A percentile compares a stretch with the other conserved stretches of the same genome.
These are phyloP conservation scores for Brachypodius melanocephalos DNA, from an alignment of 2,113 vertebrate genomes.

Conservation along the genomic window DNA sequence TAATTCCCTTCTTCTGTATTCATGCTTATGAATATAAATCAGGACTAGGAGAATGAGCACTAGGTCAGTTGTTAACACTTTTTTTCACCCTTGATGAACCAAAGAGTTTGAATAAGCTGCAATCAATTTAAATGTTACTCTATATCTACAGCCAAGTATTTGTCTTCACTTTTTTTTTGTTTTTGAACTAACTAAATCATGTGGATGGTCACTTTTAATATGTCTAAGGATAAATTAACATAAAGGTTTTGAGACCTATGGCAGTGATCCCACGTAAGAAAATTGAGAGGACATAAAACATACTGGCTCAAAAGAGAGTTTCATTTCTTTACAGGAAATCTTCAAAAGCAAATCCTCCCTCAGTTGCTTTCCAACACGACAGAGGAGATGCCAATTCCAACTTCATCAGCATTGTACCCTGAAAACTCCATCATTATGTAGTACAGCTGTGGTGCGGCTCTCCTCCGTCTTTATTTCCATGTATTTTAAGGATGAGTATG, in stretches of 20 bases:
- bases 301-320: not conserved
- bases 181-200: not conserved
- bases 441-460: not conserved
- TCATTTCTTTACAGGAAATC: not conserved
- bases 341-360: not conserved
- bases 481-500: not conserved
- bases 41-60: not conserved
- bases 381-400: not conserved
- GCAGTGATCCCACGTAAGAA: not conserved
- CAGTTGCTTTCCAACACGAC: not conserved
- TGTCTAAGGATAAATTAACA: not conserved
- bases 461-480: not conserved
- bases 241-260: not conserved
- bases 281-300: not conserved
- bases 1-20: not conserved
- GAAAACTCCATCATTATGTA: not conserved
- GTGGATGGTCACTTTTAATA: not conserved
- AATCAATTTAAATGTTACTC: not conserved
- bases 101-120: not conserved
- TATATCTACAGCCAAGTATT: not conserved
- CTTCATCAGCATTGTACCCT: not conserved
- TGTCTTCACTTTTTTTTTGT: not conserved
- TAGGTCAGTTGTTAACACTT: not conserved
- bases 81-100: not conserved
- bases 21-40: not conserved